Percentiles rank a stretch among this genome's conserved stretches.
These are phyloP conservation scores for Chrysomallon squamiferum DNA, from an alignment of 1,140 invertebrate species.

Conservation along the genomic window DNA sequence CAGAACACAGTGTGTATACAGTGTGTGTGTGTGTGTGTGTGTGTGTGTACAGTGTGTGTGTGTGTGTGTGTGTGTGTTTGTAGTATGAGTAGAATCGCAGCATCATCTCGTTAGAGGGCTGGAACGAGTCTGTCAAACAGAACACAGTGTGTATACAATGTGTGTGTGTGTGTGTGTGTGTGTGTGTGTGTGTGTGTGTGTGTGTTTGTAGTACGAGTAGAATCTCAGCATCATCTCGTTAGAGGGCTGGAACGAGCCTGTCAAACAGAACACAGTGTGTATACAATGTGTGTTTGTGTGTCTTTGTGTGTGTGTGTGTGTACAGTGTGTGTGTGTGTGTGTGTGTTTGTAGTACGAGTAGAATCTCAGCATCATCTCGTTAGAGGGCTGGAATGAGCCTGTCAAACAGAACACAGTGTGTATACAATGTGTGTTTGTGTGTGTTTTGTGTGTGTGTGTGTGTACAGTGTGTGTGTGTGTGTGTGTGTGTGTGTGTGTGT, in stretches of 20 bases:
- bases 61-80: no score
- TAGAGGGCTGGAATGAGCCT: constrained; percentile 96
- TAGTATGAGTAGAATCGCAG: constrained; percentile 93
- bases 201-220: constrained; percentile 95
- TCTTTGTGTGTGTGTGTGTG: constrained; percentile 95
- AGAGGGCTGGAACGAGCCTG: constrained; percentile 95
- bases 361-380: constrained; percentile 91
- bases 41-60: constrained; percentile 94
- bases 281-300: no score
- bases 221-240: constrained; percentile 91
- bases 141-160: no score
- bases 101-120: constrained; percentile 92
- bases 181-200: no score
- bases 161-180: no score
- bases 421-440: no score
- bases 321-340: no score
- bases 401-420: constrained; percentile 28
- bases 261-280: constrained; percentile 14
- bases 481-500: no score
- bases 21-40: no score
- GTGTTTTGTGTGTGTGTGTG: no score
- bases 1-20: constrained; percentile 2
- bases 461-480: no score
- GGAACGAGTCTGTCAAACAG: constrained; percentile 83
- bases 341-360: no score